phyloP scores from a whole-genome alignment of 1,140 invertebrate species.

The Campodea augens region DNA sequence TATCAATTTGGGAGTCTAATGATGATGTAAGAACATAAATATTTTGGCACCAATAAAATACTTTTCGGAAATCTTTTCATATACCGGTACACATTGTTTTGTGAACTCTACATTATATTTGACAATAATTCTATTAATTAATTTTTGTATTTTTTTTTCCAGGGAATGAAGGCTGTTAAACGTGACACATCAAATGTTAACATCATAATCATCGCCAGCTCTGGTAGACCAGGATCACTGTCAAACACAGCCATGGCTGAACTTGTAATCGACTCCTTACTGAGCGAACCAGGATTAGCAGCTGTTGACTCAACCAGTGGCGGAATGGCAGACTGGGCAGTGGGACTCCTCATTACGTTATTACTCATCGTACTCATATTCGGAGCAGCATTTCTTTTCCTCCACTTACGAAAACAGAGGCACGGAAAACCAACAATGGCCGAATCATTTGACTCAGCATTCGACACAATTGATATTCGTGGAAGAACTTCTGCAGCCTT shows the following conservation, averaged over 20 bases:
- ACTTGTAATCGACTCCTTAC: slow-evolving; percentile 53
- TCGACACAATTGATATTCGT: slow-evolving; percentile 65
- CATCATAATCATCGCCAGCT: slow-evolving; percentile 65
- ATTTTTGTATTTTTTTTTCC: too few relatives aligned
- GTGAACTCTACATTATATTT: too few relatives aligned
- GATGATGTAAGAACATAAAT: too few relatives aligned
- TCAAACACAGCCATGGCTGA: slow-evolving; percentile 70
- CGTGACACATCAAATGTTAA: slow-evolving; percentile 32
- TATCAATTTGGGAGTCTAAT: too few relatives aligned
- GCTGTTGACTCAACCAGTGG: slow-evolving; percentile 31
- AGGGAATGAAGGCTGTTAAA: neutral
- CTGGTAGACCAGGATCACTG: slow-evolving; percentile 63
- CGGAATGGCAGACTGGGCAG: slow-evolving; percentile 63
- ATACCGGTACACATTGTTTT: too few relatives aligned
- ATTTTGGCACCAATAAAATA: too few relatives aligned
- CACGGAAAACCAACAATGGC: slow-evolving; percentile 41
- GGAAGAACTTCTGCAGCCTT: slow-evolving; percentile 20
- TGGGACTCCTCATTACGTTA: slow-evolving; percentile 62
- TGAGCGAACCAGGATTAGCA: slow-evolving; percentile 27
- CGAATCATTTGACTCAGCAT: slow-evolving; percentile 38
- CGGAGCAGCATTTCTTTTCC: slow-evolving; percentile 57
- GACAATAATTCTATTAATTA: too few relatives aligned
- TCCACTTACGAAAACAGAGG: slow-evolving; percentile 61
- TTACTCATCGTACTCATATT: slow-evolving; percentile 61
- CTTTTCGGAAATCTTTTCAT: too few relatives aligned